A percentile compares a stretch with the other conserved stretches of the same genome.
Conservation (phyloP, 2,113 vertebrate genomes). For the Microcebus jonahi region DNA sequence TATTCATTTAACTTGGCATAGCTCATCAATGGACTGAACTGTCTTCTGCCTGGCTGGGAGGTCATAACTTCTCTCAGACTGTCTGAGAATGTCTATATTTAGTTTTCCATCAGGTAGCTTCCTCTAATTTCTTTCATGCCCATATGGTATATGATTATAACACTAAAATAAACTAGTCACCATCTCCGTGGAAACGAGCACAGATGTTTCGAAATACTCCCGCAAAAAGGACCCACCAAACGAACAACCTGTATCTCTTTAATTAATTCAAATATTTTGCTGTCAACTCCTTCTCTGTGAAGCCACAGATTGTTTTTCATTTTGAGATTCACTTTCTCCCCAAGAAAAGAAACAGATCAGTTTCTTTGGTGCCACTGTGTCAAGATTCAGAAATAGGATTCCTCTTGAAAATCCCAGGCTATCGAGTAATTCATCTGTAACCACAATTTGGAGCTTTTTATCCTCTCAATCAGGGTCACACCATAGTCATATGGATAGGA, state of each 20-base stretch:
- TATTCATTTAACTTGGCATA: not conserved
- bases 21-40: not conserved
- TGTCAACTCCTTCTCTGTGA: slow-evolving; percentile 63
- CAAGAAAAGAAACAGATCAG: slow-evolving; percentile 53
- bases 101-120: slow-evolving; percentile 64
- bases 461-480: slow-evolving; percentile 35
- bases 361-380: slow-evolving; percentile 37
- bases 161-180: slow-evolving; percentile 56
- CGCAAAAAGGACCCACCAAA: not conserved
- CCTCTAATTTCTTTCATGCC: slow-evolving; percentile 52
- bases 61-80: not conserved
- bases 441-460: slow-evolving; percentile 47
- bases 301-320: slow-evolving; percentile 62
- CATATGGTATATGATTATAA: slow-evolving; percentile 40
- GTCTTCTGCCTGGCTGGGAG: not conserved
- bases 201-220: slow-evolving; percentile 68
- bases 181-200: slow-evolving; percentile 70
- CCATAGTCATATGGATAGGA: not conserved
- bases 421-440: slow-evolving; percentile 57
- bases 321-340: slow-evolving; percentile 61
- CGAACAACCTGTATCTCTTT: slow-evolving; percentile 47
- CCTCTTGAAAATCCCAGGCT: slow-evolving; percentile 44
- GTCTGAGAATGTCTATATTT: slow-evolving; percentile 44
- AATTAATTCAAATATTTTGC: slow-evolving; percentile 75
- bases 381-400: slow-evolving; percentile 61